Percentiles rank a stretch among this genome's conserved stretches.
phyloP scores from a whole-genome alignment of 2,113 vertebrate species.

The Machaerirhynchus nigripectus region DNA sequence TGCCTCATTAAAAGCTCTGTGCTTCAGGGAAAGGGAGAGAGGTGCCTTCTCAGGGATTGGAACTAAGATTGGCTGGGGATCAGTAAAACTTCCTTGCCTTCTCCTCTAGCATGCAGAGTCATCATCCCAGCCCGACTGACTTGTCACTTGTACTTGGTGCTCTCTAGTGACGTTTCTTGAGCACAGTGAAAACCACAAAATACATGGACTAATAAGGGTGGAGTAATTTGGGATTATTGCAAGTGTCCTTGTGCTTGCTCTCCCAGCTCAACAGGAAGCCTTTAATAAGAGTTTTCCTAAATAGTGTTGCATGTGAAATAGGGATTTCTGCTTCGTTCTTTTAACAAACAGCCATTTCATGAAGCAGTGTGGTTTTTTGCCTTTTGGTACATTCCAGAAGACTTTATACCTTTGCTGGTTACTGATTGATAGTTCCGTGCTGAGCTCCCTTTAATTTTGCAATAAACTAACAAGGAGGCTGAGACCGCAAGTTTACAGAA shows the following conservation, averaged over 20 bases:
- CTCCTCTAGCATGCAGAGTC: slow-evolving; percentile 18
- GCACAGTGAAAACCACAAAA: slow-evolving; percentile 37
- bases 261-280: slow-evolving; percentile 62
- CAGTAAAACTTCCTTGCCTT: neutral
- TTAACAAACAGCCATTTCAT: slow-evolving; percentile 65
- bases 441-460: slow-evolving; percentile 76
- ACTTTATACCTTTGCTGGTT: slow-evolving; percentile 73
- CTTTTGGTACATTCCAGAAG: slow-evolving; percentile 61
- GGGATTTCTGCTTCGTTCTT: slow-evolving; percentile 30
- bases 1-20: neutral
- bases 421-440: slow-evolving; percentile 73
- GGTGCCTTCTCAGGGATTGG: neutral
- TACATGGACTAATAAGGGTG: slow-evolving; percentile 30
- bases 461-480: slow-evolving; percentile 76
- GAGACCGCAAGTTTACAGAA: slow-evolving; percentile 75
- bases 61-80: neutral
- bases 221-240: slow-evolving; percentile 48
- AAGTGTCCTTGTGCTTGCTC: slow-evolving; percentile 43
- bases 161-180: slow-evolving; percentile 39
- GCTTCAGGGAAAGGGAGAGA: neutral
- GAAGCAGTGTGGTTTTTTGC: neutral
- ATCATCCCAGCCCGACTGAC: neutral
- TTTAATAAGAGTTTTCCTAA: slow-evolving; percentile 72
- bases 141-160: neutral
- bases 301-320: slow-evolving; percentile 22